A percentile compares a stretch with the other conserved stretches of the same genome.
These are phyloP conservation scores for Agrotis ipsilon DNA, from an alignment of 2,888 invertebrate species.

Conservation along the genomic window DNA sequence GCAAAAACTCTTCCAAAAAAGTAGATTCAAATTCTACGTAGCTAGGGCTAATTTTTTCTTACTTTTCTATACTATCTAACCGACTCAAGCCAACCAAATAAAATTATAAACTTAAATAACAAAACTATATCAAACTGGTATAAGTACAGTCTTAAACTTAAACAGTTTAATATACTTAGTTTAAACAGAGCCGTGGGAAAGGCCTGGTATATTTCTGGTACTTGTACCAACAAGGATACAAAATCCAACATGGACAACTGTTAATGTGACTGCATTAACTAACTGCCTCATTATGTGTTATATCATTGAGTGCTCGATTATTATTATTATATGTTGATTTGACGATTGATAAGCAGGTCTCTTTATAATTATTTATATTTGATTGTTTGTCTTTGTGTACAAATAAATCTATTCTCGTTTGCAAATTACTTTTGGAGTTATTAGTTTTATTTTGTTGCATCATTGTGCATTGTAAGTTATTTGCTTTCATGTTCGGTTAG, in stretches of 20 bases:
- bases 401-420: slow-evolving; percentile 8
- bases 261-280: slow-evolving; percentile 45
- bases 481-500: background rate
- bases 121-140: slow-evolving; percentile 12
- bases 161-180: slow-evolving; percentile 4
- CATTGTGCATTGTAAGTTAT: slow-evolving; percentile 1
- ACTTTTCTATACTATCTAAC: background rate
- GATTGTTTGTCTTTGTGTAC: slow-evolving; percentile 30
- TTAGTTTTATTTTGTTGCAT: slow-evolving; percentile 18
- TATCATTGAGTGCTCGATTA: slow-evolving; percentile 33
- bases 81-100: background rate
- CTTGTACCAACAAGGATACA: slow-evolving; percentile 50
- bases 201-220: slow-evolving; percentile 35
- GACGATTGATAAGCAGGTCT: slow-evolving; percentile 41
- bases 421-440: slow-evolving; percentile 3
- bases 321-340: slow-evolving; percentile 36
- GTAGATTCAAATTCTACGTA: too few species aligned
- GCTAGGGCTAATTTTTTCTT: background rate
- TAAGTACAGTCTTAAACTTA: slow-evolving; percentile 2
- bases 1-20: too few species aligned
- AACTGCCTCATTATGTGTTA: slow-evolving; percentile 41
- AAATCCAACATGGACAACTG: slow-evolving; percentile 16
- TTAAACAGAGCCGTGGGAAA: slow-evolving; percentile 49
- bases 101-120: slow-evolving; percentile 20
- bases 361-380: slow-evolving; percentile 15